Percentiles rank a stretch among this genome's conserved stretches.
phyloP scores from a whole-genome alignment of 2,888 invertebrate species.

The Euplagia quadripunctaria region DNA sequence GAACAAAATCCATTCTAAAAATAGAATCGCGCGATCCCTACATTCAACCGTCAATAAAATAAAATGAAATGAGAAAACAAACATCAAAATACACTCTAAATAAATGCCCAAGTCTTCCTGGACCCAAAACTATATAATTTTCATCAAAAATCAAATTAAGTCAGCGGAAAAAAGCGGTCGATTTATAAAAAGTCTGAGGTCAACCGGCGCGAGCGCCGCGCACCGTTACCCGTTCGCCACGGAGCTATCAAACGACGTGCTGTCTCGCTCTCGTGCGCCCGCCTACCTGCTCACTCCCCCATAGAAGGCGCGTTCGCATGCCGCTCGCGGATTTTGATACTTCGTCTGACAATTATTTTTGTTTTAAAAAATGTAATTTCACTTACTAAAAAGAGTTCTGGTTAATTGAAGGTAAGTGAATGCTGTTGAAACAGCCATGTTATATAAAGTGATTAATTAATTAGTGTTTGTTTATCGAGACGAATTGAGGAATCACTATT shows the following conservation, averaged over 20 bases:
- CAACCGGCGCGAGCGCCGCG: slow-evolving; percentile 69
- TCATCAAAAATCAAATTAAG: slow-evolving; percentile 72
- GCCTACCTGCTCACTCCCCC: slow-evolving; percentile 79
- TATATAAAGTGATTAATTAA: slow-evolving; percentile 21
- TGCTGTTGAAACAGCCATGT: slow-evolving; percentile 25
- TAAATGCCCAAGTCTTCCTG: slow-evolving; percentile 54
- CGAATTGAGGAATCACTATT: background rate
- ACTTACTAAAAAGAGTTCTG: slow-evolving; percentile 24
- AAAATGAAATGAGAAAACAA: slow-evolving; percentile 24
- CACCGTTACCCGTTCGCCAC: slow-evolving; percentile 69
- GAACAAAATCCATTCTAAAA: slow-evolving; percentile 59
- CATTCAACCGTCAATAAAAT: slow-evolving; percentile 17
- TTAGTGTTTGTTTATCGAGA: background rate
- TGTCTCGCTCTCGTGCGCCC: slow-evolving; percentile 70
- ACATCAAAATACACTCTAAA: slow-evolving; percentile 23
- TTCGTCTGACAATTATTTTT: slow-evolving; percentile 50
- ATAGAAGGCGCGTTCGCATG: slow-evolving; percentile 63
- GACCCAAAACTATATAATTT: slow-evolving; percentile 61
- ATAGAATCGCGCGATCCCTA: slow-evolving; percentile 34
- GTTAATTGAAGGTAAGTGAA: slow-evolving; percentile 37
- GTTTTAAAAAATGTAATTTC: slow-evolving; percentile 24
- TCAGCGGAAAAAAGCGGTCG: slow-evolving; percentile 66
- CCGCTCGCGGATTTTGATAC: slow-evolving; percentile 71
- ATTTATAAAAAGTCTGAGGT: slow-evolving; percentile 69
- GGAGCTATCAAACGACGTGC: slow-evolving; percentile 47